Evolutionary conservation across 2,113 vertebrate species (phyloP).

Genomic region (Corythornis vintsioides): DNA sequence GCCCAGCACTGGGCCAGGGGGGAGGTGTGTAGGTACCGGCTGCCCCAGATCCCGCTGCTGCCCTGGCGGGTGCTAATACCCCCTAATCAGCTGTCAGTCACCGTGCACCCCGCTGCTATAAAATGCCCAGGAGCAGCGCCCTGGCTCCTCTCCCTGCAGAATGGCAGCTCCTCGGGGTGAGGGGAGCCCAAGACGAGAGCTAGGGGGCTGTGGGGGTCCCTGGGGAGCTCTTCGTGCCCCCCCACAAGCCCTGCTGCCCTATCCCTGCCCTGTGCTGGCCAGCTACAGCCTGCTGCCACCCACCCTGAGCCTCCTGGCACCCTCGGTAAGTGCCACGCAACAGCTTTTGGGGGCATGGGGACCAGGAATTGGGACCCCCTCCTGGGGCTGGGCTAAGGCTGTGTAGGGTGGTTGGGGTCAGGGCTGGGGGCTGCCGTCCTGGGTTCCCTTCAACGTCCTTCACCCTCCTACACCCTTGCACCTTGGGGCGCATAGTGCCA

Average conservation of each 20-base stretch:
- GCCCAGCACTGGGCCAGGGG: neutral
- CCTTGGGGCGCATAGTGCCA: rapidly evolving
- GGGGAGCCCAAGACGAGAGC: neutral
- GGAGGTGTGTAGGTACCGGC: neutral
- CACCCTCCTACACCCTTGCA: neutral
- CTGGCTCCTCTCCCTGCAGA: neutral
- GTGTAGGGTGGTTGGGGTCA: neutral
- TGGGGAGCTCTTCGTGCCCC: neutral
- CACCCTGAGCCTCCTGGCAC: neutral
- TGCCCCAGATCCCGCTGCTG: slow-evolving; percentile 13
- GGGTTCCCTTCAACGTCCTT: no score
- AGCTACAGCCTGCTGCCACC: neutral
- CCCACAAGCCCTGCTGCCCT: neutral
- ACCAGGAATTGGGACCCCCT: rapidly evolving
- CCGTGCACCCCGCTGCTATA: neutral
- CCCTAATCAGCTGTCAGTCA: slow-evolving; percentile 56
- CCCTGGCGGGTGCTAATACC: slow-evolving; percentile 19
- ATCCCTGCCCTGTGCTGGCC: neutral
- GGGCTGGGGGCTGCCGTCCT: neutral
- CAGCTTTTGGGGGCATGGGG: neutral
- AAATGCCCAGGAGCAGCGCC: neutral
- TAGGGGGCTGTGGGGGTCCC: rapidly evolving
- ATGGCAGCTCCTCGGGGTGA: neutral
- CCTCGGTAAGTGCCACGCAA: neutral
- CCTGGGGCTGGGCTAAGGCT: neutral